Evolutionary conservation across 2,888 invertebrate species (phyloP).

Genomic region (Phragmatobia fuliginosa): DNA sequence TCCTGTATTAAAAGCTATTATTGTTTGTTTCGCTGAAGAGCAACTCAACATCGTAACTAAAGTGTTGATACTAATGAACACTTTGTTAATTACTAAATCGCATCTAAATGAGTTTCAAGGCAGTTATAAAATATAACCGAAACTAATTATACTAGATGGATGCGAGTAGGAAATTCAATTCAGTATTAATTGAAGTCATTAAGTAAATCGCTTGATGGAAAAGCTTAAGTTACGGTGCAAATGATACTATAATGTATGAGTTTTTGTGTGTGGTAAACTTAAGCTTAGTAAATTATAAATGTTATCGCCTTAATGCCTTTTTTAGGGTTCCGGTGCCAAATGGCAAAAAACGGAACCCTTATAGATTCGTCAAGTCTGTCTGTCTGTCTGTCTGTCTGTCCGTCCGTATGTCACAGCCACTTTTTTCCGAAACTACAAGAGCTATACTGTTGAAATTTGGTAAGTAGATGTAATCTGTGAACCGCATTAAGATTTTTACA

Average conservation of each 20-base stretch:
- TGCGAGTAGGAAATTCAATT: conserved; percentile 57
- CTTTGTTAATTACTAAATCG: conserved; percentile 1
- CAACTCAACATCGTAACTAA: background rate
- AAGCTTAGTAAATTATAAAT: background rate
- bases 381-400: too few relatives aligned
- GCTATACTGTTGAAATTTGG: too few relatives aligned
- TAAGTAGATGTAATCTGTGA: too few relatives aligned
- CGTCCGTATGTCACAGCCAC: too few relatives aligned
- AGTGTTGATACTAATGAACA: conserved; percentile 9
- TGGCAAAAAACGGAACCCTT: too few relatives aligned
- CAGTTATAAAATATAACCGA: conserved; percentile 29
- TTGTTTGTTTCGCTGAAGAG: background rate
- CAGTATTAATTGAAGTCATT: conserved; percentile 54
- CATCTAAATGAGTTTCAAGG: conserved; percentile 1
- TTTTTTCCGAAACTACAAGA: too few relatives aligned
- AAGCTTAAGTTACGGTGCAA: conserved; percentile 44
- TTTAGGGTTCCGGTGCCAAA: background rate
- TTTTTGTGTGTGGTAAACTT: conserved; percentile 11
- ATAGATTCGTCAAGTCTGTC: too few relatives aligned
- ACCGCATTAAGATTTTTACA: too few relatives aligned
- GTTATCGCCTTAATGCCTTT: background rate
- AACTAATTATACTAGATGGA: conserved; percentile 55
- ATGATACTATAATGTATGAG: conserved; percentile 36
- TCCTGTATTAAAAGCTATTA: background rate
- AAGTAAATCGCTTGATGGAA: conserved; percentile 40